Percentiles rank a stretch among this genome's conserved stretches.
Conservation (phyloP, 2,888 invertebrate genomes). For the Cyaniris semiargus region DNA sequence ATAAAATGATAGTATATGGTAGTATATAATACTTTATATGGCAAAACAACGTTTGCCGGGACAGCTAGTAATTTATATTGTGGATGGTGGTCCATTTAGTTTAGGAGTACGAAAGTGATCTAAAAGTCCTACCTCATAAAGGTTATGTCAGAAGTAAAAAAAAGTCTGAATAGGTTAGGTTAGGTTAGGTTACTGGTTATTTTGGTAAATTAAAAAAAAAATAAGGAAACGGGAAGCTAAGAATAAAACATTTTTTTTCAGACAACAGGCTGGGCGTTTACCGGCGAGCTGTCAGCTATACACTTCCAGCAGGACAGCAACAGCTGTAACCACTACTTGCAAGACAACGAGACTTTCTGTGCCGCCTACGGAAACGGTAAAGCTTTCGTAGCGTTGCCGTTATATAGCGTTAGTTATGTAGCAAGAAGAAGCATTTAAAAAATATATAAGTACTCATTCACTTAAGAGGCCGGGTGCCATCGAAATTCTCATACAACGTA, state of each 20-base stretch:
- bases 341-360: conserved; percentile 53
- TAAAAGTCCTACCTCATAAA: not conserved
- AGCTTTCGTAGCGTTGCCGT: not conserved
- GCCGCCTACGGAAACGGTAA: conserved; percentile 59
- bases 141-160: not conserved
- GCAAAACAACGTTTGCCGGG: no score
- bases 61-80: no score
- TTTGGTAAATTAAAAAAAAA: no score
- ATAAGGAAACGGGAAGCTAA: no score
- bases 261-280: conserved; percentile 65
- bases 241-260: conserved; percentile 49
- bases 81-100: not conserved
- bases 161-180: not conserved
- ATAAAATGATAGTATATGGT: no score
- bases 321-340: conserved; percentile 46
- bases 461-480: no score
- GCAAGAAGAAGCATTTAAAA: no score
- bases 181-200: no score
- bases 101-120: not conserved
- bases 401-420: no score
- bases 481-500: no score
- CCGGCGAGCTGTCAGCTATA: conserved; percentile 55
- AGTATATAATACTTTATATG: no score
- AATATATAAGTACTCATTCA: no score
- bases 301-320: conserved; percentile 51